Evolutionary conservation across 1,140 invertebrate genomes (phyloP).

Genomic region (Pectinophora gossypiella): DNA sequence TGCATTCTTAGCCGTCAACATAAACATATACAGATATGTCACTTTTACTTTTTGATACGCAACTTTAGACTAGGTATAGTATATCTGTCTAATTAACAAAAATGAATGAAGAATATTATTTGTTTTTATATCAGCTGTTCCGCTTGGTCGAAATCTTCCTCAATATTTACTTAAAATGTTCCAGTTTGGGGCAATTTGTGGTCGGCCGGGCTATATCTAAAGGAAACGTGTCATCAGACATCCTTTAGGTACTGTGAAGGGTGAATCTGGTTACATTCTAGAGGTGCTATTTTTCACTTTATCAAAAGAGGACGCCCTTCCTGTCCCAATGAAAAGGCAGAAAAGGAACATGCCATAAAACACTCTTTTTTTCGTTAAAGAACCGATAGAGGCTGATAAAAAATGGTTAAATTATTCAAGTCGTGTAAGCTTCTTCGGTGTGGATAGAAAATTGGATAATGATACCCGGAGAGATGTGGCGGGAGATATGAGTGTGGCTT

Average conservation of each 20-base stretch:
- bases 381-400: constrained; percentile 40
- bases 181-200: too few relatives aligned
- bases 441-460: neutral
- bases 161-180: too few relatives aligned
- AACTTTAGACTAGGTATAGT: too few relatives aligned
- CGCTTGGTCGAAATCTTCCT: too few relatives aligned
- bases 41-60: too few relatives aligned
- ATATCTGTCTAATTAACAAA: too few relatives aligned
- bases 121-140: too few relatives aligned
- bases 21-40: too few relatives aligned
- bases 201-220: too few relatives aligned
- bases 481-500: neutral
- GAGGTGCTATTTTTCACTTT: constrained; percentile 62
- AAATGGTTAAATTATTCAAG: constrained; percentile 30
- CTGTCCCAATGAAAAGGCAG: constrained; percentile 53
- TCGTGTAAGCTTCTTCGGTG: neutral
- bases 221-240: too few relatives aligned
- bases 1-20: too few relatives aligned
- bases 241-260: constrained; percentile 15
- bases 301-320: constrained; percentile 61
- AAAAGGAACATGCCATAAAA: constrained; percentile 58
- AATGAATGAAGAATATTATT: too few relatives aligned
- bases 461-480: neutral
- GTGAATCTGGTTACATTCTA: constrained; percentile 42
- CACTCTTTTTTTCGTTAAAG: constrained; percentile 35